phyloP scores from a whole-genome alignment of 1,140 invertebrate species.

The Rhyzopertha dominica region DNA sequence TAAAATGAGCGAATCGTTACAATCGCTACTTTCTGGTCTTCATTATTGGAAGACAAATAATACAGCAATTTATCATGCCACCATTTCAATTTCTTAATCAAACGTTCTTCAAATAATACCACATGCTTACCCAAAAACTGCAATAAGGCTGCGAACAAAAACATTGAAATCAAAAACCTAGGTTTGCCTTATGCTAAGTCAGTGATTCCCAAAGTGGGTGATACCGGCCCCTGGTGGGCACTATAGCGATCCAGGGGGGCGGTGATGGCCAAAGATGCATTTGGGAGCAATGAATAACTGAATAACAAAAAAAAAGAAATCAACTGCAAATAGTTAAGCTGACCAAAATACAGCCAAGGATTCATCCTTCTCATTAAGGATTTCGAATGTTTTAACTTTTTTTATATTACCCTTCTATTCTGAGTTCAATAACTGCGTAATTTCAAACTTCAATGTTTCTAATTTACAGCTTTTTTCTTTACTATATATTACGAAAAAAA shows the following conservation, averaged over 20 bases:
- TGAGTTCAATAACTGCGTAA: too few relatives aligned
- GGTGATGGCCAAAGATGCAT: not conserved
- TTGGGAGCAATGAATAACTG: not conserved
- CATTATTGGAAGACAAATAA: constrained; percentile 20
- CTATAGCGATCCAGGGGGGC: not conserved
- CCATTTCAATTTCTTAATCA: constrained; percentile 21
- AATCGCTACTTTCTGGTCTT: constrained; percentile 30
- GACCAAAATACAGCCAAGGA: too few relatives aligned
- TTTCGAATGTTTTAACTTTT: too few relatives aligned
- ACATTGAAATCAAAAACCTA: constrained; percentile 5
- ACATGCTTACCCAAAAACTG: constrained; percentile 25
- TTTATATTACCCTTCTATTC: too few relatives aligned
- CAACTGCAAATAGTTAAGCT: too few relatives aligned
- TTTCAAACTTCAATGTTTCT: too few relatives aligned
- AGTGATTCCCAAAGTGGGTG: not conserved
- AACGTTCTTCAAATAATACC: constrained; percentile 20
- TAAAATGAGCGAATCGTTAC: constrained; percentile 41
- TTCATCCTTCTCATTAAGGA: too few relatives aligned
- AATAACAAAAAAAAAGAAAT: not conserved
- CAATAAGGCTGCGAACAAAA: constrained; percentile 28
- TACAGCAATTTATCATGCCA: constrained; percentile 30
- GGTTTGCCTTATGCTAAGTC: constrained; percentile 3
- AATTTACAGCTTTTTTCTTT: too few relatives aligned
- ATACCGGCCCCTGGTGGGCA: too few relatives aligned
- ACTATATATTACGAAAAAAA: too few relatives aligned